These are phyloP conservation scores for Galerucella nymphaeae DNA, from an alignment of 2,888 invertebrate species.

Conservation along the genomic window DNA sequence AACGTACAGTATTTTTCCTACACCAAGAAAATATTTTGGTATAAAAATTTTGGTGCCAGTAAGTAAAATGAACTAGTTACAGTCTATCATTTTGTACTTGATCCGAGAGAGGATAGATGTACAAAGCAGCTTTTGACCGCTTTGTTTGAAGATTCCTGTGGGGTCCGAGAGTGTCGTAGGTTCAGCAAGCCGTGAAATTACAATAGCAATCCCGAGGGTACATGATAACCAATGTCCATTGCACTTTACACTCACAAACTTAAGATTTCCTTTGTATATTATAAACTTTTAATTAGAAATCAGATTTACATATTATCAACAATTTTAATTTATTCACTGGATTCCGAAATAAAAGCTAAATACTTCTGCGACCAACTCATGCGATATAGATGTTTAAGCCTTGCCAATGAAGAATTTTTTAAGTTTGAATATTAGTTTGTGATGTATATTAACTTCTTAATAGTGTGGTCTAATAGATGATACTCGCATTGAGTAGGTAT, in stretches of 20 bases:
- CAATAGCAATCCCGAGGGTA: slow-evolving; percentile 63
- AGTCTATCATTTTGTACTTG: slow-evolving; percentile 7
- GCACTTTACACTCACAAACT: slow-evolving; percentile 40
- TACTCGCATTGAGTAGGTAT: no score
- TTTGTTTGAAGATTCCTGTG: slow-evolving; percentile 41
- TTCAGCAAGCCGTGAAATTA: slow-evolving; percentile 72
- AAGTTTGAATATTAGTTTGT: no score
- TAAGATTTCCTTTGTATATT: slow-evolving; percentile 16
- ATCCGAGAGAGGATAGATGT: not conserved
- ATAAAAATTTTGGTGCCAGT: not conserved
- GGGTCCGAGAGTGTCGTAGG: slow-evolving; percentile 63
- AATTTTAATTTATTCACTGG: no score
- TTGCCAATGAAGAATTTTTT: no score
- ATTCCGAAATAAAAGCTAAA: no score
- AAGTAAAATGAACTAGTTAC: not conserved
- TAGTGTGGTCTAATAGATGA: no score
- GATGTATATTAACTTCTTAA: no score
- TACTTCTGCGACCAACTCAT: no score
- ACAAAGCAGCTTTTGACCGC: slow-evolving; percentile 49
- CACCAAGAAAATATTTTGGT: no score
- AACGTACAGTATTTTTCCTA: no score
- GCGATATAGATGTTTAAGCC: no score
- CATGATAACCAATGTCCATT: slow-evolving; percentile 56
- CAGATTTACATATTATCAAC: not conserved
- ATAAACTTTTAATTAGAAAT: slow-evolving; percentile 17